Percentiles rank a stretch among this genome's conserved stretches.
These are phyloP conservation scores for Herpailurus yagouaroundi DNA, from an alignment of 2,113 vertebrate genomes.

Conservation along the genomic window DNA sequence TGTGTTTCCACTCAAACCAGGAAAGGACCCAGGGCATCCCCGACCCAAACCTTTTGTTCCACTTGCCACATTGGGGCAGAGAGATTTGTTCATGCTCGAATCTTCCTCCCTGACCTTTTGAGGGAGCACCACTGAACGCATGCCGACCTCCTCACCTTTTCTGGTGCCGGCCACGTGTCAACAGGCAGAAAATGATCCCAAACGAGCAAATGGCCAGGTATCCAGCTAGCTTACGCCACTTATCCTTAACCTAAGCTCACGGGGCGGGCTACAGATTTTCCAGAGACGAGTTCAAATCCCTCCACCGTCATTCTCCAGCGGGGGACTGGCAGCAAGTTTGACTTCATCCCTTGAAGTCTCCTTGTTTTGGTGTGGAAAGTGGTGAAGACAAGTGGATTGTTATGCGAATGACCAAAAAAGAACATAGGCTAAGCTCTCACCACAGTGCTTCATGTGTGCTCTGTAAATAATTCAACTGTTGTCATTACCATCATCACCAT, in stretches of 20 bases:
- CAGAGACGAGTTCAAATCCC: background rate
- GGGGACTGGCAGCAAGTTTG: no score
- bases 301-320: background rate
- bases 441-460: background rate
- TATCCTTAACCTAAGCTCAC: background rate
- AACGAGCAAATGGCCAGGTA: background rate
- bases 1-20: background rate
- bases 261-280: background rate
- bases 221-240: background rate
- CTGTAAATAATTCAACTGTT: background rate
- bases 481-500: background rate
- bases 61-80: background rate
- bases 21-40: background rate
- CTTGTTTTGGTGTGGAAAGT: background rate
- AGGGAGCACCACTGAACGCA: no score
- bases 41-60: background rate
- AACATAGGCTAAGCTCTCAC: background rate
- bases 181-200: background rate
- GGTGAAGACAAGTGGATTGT: background rate
- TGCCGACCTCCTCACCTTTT: background rate
- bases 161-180: background rate
- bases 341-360: background rate
- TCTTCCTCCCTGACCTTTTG: background rate
- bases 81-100: background rate
- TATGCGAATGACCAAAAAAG: background rate